Conservation (phyloP, 2,888 invertebrate genomes). For the Escarpia spicata region DNA sequence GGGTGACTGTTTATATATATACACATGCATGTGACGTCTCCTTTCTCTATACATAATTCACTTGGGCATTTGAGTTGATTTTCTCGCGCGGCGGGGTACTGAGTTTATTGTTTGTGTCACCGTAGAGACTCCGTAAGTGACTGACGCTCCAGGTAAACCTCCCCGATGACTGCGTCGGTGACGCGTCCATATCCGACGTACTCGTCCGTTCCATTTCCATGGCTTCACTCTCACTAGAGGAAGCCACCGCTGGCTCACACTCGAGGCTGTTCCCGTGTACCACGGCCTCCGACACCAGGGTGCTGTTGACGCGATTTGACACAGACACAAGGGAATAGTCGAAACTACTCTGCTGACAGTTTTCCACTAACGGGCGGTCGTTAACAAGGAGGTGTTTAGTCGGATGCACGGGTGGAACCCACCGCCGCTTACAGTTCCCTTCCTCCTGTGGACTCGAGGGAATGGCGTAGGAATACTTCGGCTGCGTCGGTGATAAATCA, state of each 20-base stretch:
- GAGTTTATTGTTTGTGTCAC: neutral
- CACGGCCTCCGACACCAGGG: neutral
- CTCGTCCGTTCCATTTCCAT: neutral
- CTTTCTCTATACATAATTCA: slow-evolving; percentile 1
- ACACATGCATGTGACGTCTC: neutral
- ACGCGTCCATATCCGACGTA: neutral
- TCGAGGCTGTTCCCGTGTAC: neutral
- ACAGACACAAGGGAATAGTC: neutral
- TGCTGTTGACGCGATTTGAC: neutral
- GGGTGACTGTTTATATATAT: neutral
- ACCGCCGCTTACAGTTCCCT: slow-evolving; percentile 28
- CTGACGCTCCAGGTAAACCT: neutral
- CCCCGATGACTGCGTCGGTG: neutral
- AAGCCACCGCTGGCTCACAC: neutral
- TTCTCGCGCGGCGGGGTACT: neutral
- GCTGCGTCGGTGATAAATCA: slow-evolving; percentile 6
- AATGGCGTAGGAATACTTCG: slow-evolving; percentile 23
- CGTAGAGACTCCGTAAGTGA: neutral
- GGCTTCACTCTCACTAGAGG: neutral
- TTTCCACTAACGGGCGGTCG: neutral
- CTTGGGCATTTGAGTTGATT: slow-evolving; percentile 10
- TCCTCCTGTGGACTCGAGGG: neutral
- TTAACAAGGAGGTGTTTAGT: slow-evolving; percentile 37
- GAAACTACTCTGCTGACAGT: neutral
- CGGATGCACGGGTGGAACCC: slow-evolving; percentile 40